Conservation (phyloP, 2,113 vertebrate species). For the Ascaphus truei region DNA sequence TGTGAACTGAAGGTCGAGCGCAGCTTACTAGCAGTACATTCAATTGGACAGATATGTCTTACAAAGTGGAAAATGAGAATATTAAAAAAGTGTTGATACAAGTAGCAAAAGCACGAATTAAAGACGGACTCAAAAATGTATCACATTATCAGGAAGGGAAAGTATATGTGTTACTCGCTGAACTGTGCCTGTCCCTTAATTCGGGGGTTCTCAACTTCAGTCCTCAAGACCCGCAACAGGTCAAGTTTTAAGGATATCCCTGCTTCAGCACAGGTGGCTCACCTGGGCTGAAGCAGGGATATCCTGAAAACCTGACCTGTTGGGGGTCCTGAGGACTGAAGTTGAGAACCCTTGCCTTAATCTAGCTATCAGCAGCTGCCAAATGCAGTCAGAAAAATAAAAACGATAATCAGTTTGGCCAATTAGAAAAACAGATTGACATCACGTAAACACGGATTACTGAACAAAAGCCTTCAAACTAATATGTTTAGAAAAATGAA, state of each 20-base stretch:
- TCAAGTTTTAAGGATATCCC: too few relatives aligned
- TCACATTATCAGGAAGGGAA: neutral
- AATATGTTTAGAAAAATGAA: too few relatives aligned
- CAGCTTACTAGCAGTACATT: conserved; percentile 2
- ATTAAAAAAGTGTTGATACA: conserved; percentile 13
- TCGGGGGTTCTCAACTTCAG: too few relatives aligned
- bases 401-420: conserved; percentile 1
- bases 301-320: too few relatives aligned
- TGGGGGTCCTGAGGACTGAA: too few relatives aligned
- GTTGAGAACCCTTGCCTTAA: too few relatives aligned
- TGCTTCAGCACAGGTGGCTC: too few relatives aligned
- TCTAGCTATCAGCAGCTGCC: conserved; percentile 8
- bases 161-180: neutral
- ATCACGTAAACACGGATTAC: neutral
- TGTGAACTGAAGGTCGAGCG: neutral
- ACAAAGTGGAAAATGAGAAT: conserved; percentile 8
- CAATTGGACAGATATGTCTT: conserved; percentile 7
- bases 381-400: neutral
- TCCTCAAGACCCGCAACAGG: too few relatives aligned
- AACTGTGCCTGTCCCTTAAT: conserved; percentile 1
- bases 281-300: too few relatives aligned
- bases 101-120: neutral
- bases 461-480: neutral
- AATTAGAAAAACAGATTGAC: neutral
- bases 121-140: neutral